Percentiles rank a stretch among this genome's conserved stretches.
phyloP scores from a whole-genome alignment of 2,113 vertebrate genomes.

The Arothron firmamentum region DNA sequence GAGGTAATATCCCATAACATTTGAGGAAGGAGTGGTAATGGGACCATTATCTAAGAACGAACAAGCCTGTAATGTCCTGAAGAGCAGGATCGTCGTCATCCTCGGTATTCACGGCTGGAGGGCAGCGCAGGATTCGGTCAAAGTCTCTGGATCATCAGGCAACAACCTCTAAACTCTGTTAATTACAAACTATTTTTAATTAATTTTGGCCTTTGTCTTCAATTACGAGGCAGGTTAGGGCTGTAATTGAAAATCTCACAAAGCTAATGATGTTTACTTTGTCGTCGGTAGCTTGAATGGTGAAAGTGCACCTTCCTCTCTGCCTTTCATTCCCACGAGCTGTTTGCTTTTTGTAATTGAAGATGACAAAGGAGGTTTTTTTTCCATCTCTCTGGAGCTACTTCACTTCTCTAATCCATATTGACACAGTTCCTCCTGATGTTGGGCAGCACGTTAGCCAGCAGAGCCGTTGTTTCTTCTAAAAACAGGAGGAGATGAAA shows the following conservation, averaged over 20 bases:
- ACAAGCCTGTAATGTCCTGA: slow-evolving; percentile 3
- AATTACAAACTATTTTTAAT: slow-evolving; percentile 67
- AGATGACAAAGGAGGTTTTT: slow-evolving; percentile 67
- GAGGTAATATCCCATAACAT: slow-evolving; percentile 60
- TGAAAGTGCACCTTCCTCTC: slow-evolving; percentile 20
- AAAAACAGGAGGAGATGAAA: slow-evolving; percentile 5
- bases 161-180: slow-evolving; percentile 49
- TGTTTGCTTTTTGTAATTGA: slow-evolving; percentile 86
- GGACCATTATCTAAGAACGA: slow-evolving; percentile 37
- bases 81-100: not conserved
- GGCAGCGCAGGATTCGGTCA: slow-evolving; percentile 33
- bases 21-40: slow-evolving; percentile 33
- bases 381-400: slow-evolving; percentile 59
- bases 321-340: slow-evolving; percentile 68
- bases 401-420: slow-evolving; percentile 81
- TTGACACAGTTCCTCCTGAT: slow-evolving; percentile 56
- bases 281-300: slow-evolving; percentile 50
- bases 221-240: slow-evolving; percentile 71
- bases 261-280: slow-evolving; percentile 70
- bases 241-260: slow-evolving; percentile 71
- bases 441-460: slow-evolving; percentile 56
- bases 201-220: slow-evolving; percentile 56
- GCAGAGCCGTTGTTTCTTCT: slow-evolving; percentile 33
- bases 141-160: slow-evolving; percentile 43
- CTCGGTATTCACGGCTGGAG: slow-evolving; percentile 5